These are phyloP conservation scores for Pegoplata infirma DNA, from an alignment of 2,888 invertebrate species.

Conservation along the genomic window DNA sequence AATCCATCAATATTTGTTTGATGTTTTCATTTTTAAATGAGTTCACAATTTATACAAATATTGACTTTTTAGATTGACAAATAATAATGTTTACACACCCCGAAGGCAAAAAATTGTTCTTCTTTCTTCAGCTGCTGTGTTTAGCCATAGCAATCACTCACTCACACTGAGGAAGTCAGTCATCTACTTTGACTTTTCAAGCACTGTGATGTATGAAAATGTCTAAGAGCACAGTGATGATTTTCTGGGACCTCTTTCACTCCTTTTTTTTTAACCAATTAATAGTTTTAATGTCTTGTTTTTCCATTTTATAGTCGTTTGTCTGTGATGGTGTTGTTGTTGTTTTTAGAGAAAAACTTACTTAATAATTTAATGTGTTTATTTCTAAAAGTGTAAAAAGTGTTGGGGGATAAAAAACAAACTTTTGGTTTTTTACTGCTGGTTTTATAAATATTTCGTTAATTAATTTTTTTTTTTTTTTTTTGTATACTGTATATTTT, in stretches of 20 bases:
- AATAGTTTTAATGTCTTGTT: not conserved
- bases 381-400: not conserved
- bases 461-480: not conserved
- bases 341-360: not conserved
- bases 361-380: conserved; percentile 31
- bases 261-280: no score
- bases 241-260: not conserved
- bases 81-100: conserved; percentile 39
- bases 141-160: not conserved
- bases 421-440: not conserved
- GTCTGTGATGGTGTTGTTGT: no score
- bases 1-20: conserved; percentile 44
- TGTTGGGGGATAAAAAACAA: not conserved
- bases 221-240: not conserved
- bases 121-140: not conserved
- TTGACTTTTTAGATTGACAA: conserved; percentile 57
- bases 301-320: not conserved
- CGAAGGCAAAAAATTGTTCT: not conserved
- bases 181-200: not conserved
- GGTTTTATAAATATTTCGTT: not conserved
- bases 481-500: not conserved
- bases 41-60: conserved; percentile 51
- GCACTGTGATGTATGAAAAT: not conserved
- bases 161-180: not conserved
- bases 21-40: conserved; percentile 56